Base-by-base conservation (phyloP, 2,888 invertebrate species). In the Noctua janthina region DNA sequence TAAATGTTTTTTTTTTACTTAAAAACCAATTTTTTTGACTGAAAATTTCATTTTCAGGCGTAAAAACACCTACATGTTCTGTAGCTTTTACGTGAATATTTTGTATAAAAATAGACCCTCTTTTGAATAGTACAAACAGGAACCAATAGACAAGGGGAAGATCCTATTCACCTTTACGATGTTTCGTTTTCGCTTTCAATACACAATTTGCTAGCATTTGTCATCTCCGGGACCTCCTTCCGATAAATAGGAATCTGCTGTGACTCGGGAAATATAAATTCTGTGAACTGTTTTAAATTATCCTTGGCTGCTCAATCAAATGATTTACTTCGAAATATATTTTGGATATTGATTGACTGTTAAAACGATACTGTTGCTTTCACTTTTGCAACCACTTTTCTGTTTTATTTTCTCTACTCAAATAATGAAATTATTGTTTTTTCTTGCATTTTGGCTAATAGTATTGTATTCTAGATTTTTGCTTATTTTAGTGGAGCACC, bases 141-240 rank as follows among this genome's bases (percentile, higher is more conserved):
- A 46, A 39, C 46, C 56, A 83, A 69, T 69, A 67, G 59, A 78
- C 43, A 64, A 67, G 20, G 35, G 71, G 62, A 78, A 83, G 62
- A 69, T 39, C 46, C 29, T 54, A 56, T 83, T 69, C 78, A 62
- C 59, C 43, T 81, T 77, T 82, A 71, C 54, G 59, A 71, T 66
- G 49, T 73, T 83, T 78, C 64, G 56, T 70, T 76, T 75, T 76
- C 59, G 51, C n/a, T 62, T 77, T 78, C 78, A 81, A 77, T 82
- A 82, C 35, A 81, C 68, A 75, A 77, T 82, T 82, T 78, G 51
- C 51, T 64, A 82, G 82, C 72, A 85, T 82, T 85, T 78, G 69
- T 76, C 78, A 78, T 68, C 11, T 82, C 82, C 77, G 69, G 39
- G 59, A 59, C 69, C 11, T 39, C 20, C 54, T 76, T 49, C 39